Conservation (phyloP, 1,140 invertebrate species). For the Apis florea region DNA sequence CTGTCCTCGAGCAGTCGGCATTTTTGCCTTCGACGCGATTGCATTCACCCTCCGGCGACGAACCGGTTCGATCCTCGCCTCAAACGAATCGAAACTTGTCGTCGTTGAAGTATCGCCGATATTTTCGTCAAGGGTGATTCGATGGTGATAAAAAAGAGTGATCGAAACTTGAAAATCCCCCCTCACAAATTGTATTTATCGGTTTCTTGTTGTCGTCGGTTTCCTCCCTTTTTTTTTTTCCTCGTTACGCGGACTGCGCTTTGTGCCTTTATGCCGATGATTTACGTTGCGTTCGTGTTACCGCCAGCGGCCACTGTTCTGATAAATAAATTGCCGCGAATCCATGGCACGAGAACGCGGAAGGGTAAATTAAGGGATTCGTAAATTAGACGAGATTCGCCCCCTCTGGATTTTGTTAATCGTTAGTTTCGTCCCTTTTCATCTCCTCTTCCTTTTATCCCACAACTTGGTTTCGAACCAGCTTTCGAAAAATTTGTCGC, state of each 20-base stretch:
- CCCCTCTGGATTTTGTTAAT: not conserved
- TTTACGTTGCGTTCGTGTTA: conserved; percentile 31
- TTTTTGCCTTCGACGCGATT: not conserved
- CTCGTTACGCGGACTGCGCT: not conserved
- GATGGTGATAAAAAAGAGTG: not conserved
- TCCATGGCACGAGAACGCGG: not conserved
- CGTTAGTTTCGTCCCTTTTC: not conserved
- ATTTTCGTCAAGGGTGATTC: no score
- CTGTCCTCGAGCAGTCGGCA: not conserved
- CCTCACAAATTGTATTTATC: not conserved
- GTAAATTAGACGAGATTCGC: not conserved
- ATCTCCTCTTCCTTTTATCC: not conserved
- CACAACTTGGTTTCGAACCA: no score
- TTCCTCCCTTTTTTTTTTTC: not conserved
- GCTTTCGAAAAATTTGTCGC: no score
- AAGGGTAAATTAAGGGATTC: conserved; percentile 35
- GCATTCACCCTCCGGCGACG: not conserved
- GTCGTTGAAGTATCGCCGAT: not conserved
- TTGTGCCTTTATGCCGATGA: conserved; percentile 17
- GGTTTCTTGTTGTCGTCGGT: not conserved
- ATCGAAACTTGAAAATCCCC: not conserved
- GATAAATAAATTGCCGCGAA: conserved; percentile 43
- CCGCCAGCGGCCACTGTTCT: not conserved
- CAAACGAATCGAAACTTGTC: not conserved
- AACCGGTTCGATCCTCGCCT: not conserved